phyloP scores from a whole-genome alignment of 2,797 vertebrate species.

The Scarus forsteni region DNA sequence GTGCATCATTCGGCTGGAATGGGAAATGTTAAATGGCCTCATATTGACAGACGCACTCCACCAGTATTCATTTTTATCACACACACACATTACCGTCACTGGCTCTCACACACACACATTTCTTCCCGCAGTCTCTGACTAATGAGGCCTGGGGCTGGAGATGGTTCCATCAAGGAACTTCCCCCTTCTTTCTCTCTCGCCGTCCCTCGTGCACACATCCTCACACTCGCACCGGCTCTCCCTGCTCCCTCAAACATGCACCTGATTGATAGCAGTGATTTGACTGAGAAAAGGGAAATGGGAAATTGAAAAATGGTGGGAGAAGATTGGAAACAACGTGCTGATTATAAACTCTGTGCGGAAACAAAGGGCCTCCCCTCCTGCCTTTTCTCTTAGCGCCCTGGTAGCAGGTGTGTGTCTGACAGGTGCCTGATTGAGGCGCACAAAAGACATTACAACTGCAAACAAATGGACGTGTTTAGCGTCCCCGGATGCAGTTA shows the following conservation, averaged over 20 bases:
- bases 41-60: constrained; percentile 77
- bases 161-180: constrained; percentile 84
- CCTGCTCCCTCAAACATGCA: constrained; percentile 68
- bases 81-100: constrained; percentile 19
- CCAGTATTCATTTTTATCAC: constrained; percentile 71
- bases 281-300: constrained; percentile 86
- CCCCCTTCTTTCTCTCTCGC: constrained; percentile 47
- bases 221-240: constrained; percentile 20
- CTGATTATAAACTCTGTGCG: constrained; percentile 85
- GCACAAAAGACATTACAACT: constrained; percentile 85
- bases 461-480: constrained; percentile 86
- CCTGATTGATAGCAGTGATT: constrained; percentile 87
- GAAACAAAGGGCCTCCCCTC: constrained; percentile 81
- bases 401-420: constrained; percentile 85
- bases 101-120: constrained; percentile 45
- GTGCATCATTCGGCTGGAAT: constrained; percentile 75
- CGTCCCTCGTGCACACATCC: constrained; percentile 11
- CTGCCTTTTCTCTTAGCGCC: constrained; percentile 73
- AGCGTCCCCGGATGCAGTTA: constrained; percentile 79
- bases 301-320: constrained; percentile 87
- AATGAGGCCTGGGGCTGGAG: constrained; percentile 82
- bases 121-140: constrained; percentile 78
- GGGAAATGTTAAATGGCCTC: constrained; percentile 76
- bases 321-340: constrained; percentile 84
- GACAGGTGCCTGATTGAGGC: constrained; percentile 88